Percentiles rank a stretch among this genome's conserved stretches.
These are phyloP conservation scores for Netelia inedita DNA, from an alignment of 2,888 invertebrate species.

Conservation along the genomic window DNA sequence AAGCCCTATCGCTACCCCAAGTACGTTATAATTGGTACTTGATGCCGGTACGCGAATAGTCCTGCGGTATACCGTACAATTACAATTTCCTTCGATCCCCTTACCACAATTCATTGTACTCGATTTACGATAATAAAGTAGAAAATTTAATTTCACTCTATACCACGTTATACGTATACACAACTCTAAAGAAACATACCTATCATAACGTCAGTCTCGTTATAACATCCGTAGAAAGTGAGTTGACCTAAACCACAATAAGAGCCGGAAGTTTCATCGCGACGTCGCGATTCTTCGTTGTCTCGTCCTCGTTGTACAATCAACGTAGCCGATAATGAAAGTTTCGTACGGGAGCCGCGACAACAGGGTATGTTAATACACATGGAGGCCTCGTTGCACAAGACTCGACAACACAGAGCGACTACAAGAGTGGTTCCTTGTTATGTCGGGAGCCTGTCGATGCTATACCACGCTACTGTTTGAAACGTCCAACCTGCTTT, in stretches of 20 bases:
- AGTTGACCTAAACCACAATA: neutral
- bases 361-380: neutral
- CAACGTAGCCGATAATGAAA: slow-evolving; percentile 40
- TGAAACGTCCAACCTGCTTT: neutral
- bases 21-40: too few species aligned
- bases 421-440: neutral
- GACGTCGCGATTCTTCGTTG: neutral
- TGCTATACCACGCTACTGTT: neutral
- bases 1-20: too few species aligned
- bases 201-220: too few species aligned
- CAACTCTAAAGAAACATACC: neutral
- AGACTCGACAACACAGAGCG: neutral
- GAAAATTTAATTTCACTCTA: neutral
- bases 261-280: neutral
- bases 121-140: slow-evolving; percentile 18
- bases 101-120: slow-evolving; percentile 37
- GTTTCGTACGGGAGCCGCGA: neutral
- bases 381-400: neutral
- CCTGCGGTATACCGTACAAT: slow-evolving; percentile 51
- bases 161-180: neutral
- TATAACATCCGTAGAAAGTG: too few species aligned
- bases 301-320: slow-evolving; percentile 36
- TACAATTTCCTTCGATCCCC: slow-evolving; percentile 38
- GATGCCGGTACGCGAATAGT: neutral
- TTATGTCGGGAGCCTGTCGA: neutral